Percentiles rank a stretch among this genome's conserved stretches.
Conservation (phyloP, 2,797 vertebrate species). For the Prunella strophiata region DNA sequence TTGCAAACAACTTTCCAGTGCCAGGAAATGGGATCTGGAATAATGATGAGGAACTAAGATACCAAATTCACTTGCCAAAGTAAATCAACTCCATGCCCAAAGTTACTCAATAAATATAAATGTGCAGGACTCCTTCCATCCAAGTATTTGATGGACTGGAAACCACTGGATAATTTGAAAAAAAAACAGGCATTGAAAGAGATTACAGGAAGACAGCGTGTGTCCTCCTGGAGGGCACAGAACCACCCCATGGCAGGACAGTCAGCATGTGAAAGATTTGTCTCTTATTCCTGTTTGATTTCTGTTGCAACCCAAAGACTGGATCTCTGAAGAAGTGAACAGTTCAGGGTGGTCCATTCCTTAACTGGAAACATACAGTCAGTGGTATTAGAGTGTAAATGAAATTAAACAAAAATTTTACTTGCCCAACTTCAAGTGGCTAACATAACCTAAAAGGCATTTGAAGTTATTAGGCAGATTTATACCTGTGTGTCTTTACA, state of each 20-base stretch:
- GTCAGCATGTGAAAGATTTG: neutral
- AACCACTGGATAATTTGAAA: neutral
- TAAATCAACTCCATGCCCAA: neutral
- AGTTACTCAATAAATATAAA: neutral
- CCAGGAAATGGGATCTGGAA: conserved; percentile 9
- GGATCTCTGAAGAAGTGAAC: neutral
- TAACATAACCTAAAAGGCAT: neutral
- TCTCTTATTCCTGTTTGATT: neutral
- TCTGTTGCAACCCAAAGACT: neutral
- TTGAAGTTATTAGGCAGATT: neutral
- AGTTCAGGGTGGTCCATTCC: neutral
- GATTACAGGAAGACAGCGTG: neutral
- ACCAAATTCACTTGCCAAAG: conserved; percentile 11
- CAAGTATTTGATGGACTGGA: neutral
- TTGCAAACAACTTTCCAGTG: neutral
- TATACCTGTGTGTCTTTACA: neutral
- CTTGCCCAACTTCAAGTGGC: neutral
- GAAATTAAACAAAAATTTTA: neutral
- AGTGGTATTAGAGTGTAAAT: neutral
- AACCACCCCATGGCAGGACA: neutral
- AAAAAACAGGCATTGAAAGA: neutral
- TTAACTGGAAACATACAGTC: neutral
- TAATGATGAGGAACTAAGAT: neutral
- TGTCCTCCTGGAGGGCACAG: neutral
- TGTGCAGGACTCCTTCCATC: neutral